Evolutionary conservation across 2,113 vertebrate genomes (phyloP).

Genomic region (Tragulus kanchil): DNA sequence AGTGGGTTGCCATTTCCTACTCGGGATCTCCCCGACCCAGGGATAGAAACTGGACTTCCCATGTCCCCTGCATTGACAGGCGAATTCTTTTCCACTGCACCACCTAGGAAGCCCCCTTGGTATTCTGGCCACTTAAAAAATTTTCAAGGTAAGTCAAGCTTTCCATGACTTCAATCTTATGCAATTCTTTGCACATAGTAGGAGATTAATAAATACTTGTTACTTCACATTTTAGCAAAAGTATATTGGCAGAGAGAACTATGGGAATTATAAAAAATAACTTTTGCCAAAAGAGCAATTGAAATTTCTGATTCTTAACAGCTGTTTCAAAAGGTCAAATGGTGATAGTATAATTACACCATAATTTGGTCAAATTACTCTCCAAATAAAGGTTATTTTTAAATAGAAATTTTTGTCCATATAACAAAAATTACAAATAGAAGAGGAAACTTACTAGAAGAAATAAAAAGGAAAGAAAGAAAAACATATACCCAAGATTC

Average conservation of each 20-base stretch:
- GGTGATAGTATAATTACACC: slow-evolving; percentile 52
- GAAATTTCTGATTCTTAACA: slow-evolving; percentile 13
- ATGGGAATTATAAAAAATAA: not conserved
- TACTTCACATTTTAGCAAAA: not conserved
- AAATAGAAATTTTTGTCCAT: slow-evolving; percentile 59
- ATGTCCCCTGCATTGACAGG: too few relatives aligned
- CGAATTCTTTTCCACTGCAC: too few relatives aligned
- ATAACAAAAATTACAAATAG: slow-evolving; percentile 47
- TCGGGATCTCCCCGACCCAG: too few relatives aligned
- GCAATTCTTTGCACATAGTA: not conserved
- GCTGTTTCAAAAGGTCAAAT: slow-evolving; percentile 54
- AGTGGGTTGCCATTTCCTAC: too few relatives aligned
- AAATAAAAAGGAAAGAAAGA: not conserved
- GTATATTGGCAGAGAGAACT: not conserved
- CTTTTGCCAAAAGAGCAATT: slow-evolving; percentile 3
- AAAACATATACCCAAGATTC: not conserved
- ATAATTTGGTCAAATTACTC: slow-evolving; percentile 42
- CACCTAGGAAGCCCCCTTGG: too few relatives aligned
- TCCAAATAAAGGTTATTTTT: slow-evolving; percentile 62
- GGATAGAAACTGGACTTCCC: too few relatives aligned
- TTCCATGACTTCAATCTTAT: not conserved
- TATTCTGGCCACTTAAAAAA: not conserved
- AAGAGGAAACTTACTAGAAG: slow-evolving; percentile 4
- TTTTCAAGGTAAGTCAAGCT: not conserved
- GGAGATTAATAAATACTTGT: not conserved